phyloP scores from a whole-genome alignment of 2,888 invertebrate genomes.

The Lochmaea crataegi region DNA sequence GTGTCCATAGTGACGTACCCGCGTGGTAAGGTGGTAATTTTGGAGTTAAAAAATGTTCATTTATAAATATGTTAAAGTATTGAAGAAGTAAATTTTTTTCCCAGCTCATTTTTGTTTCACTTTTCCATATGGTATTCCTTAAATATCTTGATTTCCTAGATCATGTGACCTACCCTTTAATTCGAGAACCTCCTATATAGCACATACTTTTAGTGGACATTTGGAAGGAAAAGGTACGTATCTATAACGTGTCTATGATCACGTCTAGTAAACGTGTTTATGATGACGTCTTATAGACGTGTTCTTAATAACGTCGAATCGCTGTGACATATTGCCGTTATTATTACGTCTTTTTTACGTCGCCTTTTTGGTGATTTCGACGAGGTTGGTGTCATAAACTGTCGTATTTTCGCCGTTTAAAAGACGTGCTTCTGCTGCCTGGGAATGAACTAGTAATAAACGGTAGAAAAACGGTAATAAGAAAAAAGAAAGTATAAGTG shows the following conservation, averaged over 20 bases:
- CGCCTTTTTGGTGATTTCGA: too few relatives aligned
- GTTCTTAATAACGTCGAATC: slow-evolving; percentile 25
- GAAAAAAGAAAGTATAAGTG: too few relatives aligned
- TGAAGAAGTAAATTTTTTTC: neutral
- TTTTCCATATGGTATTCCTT: slow-evolving; percentile 13
- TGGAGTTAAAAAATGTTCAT: neutral
- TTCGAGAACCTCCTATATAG: neutral
- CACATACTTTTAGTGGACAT: slow-evolving; percentile 16
- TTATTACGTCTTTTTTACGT: slow-evolving; percentile 13
- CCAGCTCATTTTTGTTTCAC: slow-evolving; percentile 21
- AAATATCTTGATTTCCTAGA: slow-evolving; percentile 6
- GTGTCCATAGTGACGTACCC: too few relatives aligned
- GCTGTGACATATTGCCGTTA: slow-evolving; percentile 28
- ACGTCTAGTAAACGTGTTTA: slow-evolving; percentile 17
- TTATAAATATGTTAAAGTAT: neutral
- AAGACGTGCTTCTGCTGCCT: too few relatives aligned
- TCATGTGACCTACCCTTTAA: slow-evolving; percentile 19
- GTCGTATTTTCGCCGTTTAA: too few relatives aligned
- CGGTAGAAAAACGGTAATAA: too few relatives aligned
- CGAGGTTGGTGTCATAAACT: too few relatives aligned
- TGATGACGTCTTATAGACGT: slow-evolving; percentile 20
- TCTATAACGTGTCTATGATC: slow-evolving; percentile 20
- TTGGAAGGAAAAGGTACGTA: slow-evolving; percentile 16
- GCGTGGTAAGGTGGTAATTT: too few relatives aligned
- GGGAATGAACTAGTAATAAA: too few relatives aligned